phyloP scores from a whole-genome alignment of 2,113 vertebrate genomes.

The Oreochromis aureus region DNA sequence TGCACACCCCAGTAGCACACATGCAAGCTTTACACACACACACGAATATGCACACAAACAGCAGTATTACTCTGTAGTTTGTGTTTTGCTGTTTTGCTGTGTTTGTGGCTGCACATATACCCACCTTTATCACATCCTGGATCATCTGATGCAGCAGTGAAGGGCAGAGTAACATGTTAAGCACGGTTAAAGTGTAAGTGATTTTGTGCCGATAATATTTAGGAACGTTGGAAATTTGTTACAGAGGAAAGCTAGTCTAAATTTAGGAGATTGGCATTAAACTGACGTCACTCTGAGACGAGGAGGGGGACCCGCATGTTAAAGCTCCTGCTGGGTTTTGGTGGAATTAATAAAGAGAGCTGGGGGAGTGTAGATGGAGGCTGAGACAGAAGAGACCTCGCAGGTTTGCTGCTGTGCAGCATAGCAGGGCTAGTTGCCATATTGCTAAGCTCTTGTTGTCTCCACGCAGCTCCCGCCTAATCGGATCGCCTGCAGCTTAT shows the following conservation, averaged over 20 bases:
- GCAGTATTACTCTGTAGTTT: not conserved
- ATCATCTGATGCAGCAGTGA: conserved; percentile 81
- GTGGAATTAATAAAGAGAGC: conserved; percentile 24
- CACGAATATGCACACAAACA: not conserved
- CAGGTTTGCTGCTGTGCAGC: not conserved
- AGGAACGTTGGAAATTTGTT: not conserved
- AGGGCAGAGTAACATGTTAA: not conserved
- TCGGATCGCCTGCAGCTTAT: conserved; percentile 53
- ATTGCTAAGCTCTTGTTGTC: conserved; percentile 54
- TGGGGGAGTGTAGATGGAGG: conserved; percentile 1
- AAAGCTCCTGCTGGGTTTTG: conserved; percentile 1
- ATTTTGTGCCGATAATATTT: not conserved
- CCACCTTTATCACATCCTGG: conserved; percentile 94
- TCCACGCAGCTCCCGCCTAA: conserved; percentile 46
- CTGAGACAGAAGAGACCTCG: not conserved
- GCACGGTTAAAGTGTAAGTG: not conserved
- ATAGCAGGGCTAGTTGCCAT: conserved; percentile 24
- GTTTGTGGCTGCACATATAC: conserved; percentile 42
- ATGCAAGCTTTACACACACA: not conserved
- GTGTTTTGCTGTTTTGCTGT: not conserved
- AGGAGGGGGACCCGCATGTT: not conserved
- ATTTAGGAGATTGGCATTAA: not conserved
- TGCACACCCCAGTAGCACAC: not conserved
- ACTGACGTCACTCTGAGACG: not conserved
- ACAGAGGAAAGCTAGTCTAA: not conserved